Percentiles rank a stretch among this genome's conserved stretches.
phyloP scores from a whole-genome alignment of 1,140 invertebrate genomes.

The Cydia pomonella region DNA sequence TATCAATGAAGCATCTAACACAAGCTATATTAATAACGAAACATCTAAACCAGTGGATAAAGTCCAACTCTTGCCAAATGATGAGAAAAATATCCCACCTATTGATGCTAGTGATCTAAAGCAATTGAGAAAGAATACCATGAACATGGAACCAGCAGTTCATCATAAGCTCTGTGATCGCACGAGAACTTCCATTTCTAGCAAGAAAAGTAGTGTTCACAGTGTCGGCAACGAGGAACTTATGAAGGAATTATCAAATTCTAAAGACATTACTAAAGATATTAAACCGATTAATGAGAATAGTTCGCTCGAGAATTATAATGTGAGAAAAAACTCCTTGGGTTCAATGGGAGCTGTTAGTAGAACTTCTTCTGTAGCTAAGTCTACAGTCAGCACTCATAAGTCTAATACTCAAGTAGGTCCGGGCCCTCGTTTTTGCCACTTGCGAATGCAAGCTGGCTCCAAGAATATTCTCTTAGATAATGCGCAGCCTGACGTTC shows the following conservation, averaged over 20 bases:
- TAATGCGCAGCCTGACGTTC: conserved; percentile 85
- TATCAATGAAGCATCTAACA: conserved; percentile 41
- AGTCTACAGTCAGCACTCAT: conserved; percentile 74
- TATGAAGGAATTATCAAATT: conserved; percentile 54
- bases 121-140: conserved; percentile 58
- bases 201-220: conserved; percentile 69
- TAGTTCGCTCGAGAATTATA: conserved; percentile 47
- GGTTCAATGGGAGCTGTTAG: conserved; percentile 75
- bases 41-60: conserved; percentile 48
- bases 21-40: conserved; percentile 43
- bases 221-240: conserved; percentile 62
- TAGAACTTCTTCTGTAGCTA: conserved; percentile 74
- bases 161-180: conserved; percentile 83
- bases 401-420: conserved; percentile 76
- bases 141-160: conserved; percentile 79
- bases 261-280: conserved; percentile 45
- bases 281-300: conserved; percentile 51
- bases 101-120: conserved; percentile 62
- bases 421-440: conserved; percentile 85
- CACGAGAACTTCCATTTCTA: conserved; percentile 69
- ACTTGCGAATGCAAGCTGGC: conserved; percentile 86
- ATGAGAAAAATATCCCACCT: conserved; percentile 51
- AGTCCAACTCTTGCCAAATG: conserved; percentile 42
- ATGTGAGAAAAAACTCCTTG: conserved; percentile 68
- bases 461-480: conserved; percentile 90